Percentiles rank a stretch among this genome's conserved stretches.
Conservation (phyloP, 1,140 invertebrate species). For the Aleiodes sp. region DNA sequence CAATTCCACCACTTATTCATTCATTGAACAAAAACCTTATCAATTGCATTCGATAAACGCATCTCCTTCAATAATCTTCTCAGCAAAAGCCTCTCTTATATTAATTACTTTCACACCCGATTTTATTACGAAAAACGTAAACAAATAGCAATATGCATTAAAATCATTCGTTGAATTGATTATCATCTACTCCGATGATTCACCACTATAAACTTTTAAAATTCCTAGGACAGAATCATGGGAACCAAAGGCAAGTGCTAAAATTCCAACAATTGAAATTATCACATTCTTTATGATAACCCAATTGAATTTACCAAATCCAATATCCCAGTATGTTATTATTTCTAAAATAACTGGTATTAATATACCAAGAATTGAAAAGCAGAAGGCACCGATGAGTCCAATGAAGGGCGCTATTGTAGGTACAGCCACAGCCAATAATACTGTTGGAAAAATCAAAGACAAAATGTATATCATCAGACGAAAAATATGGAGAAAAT, state of each 20-base stretch:
- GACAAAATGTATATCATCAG: too few species aligned
- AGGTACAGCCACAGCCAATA: constrained; percentile 83
- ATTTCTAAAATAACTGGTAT: constrained; percentile 90
- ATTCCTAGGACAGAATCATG: constrained; percentile 80
- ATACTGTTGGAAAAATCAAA: constrained; percentile 69
- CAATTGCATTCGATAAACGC: too few species aligned
- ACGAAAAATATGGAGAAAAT: too few species aligned
- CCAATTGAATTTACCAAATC: constrained; percentile 73
- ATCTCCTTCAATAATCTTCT: too few species aligned
- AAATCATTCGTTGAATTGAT: not conserved
- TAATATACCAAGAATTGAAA: constrained; percentile 91
- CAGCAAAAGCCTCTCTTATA: too few species aligned
- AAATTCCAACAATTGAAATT: constrained; percentile 76
- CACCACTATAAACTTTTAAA: not conserved
- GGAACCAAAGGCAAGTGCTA: constrained; percentile 83
- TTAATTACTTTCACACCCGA: too few species aligned
- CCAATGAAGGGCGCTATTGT: constrained; percentile 88
- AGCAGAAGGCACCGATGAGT: constrained; percentile 93
- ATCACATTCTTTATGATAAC: constrained; percentile 78
- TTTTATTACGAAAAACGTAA: not conserved
- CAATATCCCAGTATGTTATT: constrained; percentile 80
- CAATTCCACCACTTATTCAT: too few species aligned
- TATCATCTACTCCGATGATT: not conserved
- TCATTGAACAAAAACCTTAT: too few species aligned
- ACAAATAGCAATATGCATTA: not conserved